These are phyloP conservation scores for Sitophilus oryzae DNA, from an alignment of 1,140 invertebrate genomes.

Conservation along the genomic window DNA sequence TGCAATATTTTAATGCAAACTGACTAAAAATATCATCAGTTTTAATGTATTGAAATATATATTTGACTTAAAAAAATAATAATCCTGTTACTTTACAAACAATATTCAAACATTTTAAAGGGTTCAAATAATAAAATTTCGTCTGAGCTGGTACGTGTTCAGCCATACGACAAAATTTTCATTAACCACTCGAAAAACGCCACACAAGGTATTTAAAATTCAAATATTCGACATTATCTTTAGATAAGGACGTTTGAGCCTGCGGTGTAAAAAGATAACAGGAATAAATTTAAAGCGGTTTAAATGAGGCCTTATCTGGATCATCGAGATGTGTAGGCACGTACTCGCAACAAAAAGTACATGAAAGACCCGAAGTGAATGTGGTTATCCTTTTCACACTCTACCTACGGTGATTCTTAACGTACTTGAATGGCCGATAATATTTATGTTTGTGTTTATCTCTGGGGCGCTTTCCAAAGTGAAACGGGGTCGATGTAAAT, in stretches of 20 bases:
- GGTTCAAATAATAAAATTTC: neutral
- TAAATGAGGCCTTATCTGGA: slow-evolving; percentile 3
- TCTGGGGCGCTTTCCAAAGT: neutral
- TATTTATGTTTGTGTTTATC: neutral
- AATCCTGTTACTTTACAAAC: too few species aligned
- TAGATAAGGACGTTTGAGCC: slow-evolving; percentile 19
- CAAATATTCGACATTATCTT: slow-evolving; percentile 28
- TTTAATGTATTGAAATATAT: too few species aligned
- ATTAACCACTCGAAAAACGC: slow-evolving; percentile 7
- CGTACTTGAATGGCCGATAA: neutral
- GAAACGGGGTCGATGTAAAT: neutral
- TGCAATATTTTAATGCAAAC: too few species aligned
- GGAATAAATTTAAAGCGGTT: neutral
- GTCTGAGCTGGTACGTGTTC: neutral
- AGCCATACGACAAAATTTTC: neutral
- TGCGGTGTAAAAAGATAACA: slow-evolving; percentile 18
- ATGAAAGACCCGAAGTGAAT: neutral
- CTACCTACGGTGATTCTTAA: neutral
- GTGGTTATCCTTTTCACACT: neutral
- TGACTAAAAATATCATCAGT: too few species aligned
- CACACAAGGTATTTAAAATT: slow-evolving; percentile 24
- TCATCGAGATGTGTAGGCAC: slow-evolving; percentile 22
- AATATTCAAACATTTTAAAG: too few species aligned
- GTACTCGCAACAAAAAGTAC: slow-evolving; percentile 11
- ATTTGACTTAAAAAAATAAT: too few species aligned